A percentile compares a stretch with the other conserved stretches of the same genome.
Evolutionary conservation across 2,888 invertebrate genomes (phyloP).

Genomic region (Fragum sueziense): DNA sequence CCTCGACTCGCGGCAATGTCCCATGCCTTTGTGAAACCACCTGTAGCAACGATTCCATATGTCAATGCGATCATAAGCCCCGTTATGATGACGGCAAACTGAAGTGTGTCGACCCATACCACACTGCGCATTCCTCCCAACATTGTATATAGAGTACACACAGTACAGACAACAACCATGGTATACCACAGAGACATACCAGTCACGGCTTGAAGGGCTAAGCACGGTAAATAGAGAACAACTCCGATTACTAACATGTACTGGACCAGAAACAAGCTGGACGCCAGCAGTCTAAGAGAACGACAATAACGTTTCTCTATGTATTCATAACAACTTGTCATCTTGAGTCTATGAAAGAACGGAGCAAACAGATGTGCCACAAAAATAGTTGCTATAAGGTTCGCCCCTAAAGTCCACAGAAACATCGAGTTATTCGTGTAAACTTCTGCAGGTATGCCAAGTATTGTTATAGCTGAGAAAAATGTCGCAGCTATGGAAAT

Average conservation of each 20-base stretch:
- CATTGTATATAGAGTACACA: conserved; percentile 91
- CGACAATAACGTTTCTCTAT: conserved; percentile 34
- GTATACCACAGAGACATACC: conserved; percentile 90
- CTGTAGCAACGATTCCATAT: background rate
- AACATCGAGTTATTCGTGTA: conserved; percentile 56
- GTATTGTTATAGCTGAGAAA: conserved; percentile 55
- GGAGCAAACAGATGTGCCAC: conserved; percentile 41
- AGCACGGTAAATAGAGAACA: conserved; percentile 39
- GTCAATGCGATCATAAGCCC: background rate
- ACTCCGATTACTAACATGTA: conserved; percentile 34
- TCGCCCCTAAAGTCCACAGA: conserved; percentile 43
- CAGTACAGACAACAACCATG: conserved; percentile 89
- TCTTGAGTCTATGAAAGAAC: conserved; percentile 43
- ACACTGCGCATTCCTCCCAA: conserved; percentile 84
- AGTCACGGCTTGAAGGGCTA: conserved; percentile 87
- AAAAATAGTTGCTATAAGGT: conserved; percentile 65
- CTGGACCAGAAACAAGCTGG: conserved; percentile 32
- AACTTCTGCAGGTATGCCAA: conserved; percentile 59
- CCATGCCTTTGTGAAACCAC: conserved; percentile 14
- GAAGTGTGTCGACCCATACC: conserved; percentile 61
- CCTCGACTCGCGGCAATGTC: background rate
- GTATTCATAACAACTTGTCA: conserved; percentile 47
- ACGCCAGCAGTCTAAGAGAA: conserved; percentile 18
- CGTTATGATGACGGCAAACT: conserved; percentile 4
- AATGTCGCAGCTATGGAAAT: conserved; percentile 75